Evolutionary conservation across 2,888 invertebrate species (phyloP), one percentile per base, ranked within the genome.

Genomic region (Zonitis immaculata): DNA sequence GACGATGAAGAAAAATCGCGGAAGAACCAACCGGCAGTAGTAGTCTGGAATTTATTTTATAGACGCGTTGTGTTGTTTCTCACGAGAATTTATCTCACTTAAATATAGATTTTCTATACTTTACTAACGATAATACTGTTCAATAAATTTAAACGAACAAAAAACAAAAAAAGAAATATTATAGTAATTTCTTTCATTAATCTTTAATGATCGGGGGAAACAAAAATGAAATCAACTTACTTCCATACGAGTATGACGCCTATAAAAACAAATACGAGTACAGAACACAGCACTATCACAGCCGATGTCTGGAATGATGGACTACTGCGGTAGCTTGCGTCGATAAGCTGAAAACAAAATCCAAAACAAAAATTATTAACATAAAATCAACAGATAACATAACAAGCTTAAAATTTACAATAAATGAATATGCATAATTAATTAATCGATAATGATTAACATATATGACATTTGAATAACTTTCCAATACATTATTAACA

Each of bases 241-340:
- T 90, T 91, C 90, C 91, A 91, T 76, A 89, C 86, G 66, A 91
- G 83, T 68, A 90, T 85, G 68, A 88, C 87, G 68, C 87, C 88
- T 71, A 91, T 84, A 71, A 90, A 84, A 63, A 90, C 83, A 73
- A 88, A 87, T 72, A 88, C 80, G 65, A 91, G 80, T 67, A 89
- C 82, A 68, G 89, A 88, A 77, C 89, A 89, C 65, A 90, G 84
- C 61, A 86, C 88, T 77, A 91, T 90, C 77, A 89, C 86, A 67
- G 90, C 90, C 65, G 90, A 87, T 64, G 90, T 90, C 78, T 90
- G 90, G 66, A 91, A 79, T 61, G 89, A 88, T 65, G 90, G 90
- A 73, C 88, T 88, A 77, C 86, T 89, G 77, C 89, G 88, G 77
- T 89, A 88, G 79, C 90, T 90, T 63, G 90, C 89, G 79, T 91